A percentile compares a stretch with the other conserved stretches of the same genome.
phyloP scores from a whole-genome alignment of 2,113 vertebrate genomes.

The Seriola aureovittata region DNA sequence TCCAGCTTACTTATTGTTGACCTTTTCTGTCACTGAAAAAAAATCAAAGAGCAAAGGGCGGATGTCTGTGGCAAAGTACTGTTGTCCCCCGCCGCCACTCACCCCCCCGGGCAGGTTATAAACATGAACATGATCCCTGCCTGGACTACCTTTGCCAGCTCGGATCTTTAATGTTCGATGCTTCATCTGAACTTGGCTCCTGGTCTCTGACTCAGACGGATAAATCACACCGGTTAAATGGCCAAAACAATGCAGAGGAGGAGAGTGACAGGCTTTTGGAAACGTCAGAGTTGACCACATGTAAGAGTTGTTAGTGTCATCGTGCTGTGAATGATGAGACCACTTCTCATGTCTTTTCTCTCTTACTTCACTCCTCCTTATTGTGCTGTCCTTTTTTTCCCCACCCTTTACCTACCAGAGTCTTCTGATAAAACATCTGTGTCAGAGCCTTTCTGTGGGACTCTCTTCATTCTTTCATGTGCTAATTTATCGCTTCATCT shows the following conservation, averaged over 20 bases:
- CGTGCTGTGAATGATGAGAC: conserved; percentile 54
- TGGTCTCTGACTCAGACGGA: conserved; percentile 55
- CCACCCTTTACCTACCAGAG: conserved; percentile 21
- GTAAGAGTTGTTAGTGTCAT: conserved; percentile 62
- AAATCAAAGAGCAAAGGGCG: conserved; percentile 19
- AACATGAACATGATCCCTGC: conserved; percentile 54
- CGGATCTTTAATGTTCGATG: conserved; percentile 35
- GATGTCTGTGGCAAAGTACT: conserved; percentile 39
- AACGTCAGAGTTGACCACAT: conserved; percentile 58
- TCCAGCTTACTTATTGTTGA: conserved; percentile 23
- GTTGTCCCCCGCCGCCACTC: background rate
- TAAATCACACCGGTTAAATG: conserved; percentile 62
- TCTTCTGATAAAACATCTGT: conserved; percentile 48
- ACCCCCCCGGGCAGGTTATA: conserved; percentile 18
- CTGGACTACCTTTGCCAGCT: conserved; percentile 28
- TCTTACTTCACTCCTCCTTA: conserved; percentile 27
- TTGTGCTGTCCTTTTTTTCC: conserved; percentile 17
- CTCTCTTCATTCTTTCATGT: conserved; percentile 41
- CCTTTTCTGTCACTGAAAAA: conserved; percentile 26
- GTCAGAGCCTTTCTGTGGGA: conserved; percentile 5
- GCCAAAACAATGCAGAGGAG: conserved; percentile 55
- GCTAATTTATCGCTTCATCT: conserved; percentile 51
- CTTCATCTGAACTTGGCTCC: conserved; percentile 40
- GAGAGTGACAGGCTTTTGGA: conserved; percentile 54
- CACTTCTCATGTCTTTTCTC: conserved; percentile 51